phyloP scores from a whole-genome alignment of 2,797 vertebrate genomes.

The Aphelocoma californica region DNA sequence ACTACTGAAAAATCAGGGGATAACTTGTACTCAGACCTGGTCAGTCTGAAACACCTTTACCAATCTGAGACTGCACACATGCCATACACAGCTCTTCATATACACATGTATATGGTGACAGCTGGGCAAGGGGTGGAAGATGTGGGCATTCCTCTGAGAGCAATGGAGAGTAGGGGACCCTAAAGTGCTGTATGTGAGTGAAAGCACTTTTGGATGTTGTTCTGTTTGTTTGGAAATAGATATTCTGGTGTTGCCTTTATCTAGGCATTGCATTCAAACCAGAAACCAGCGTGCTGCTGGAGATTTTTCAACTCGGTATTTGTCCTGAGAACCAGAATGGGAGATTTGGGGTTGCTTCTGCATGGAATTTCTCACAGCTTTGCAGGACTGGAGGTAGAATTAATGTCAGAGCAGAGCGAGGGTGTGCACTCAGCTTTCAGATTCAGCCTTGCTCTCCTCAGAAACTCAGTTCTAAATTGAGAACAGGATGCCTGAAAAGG shows the following conservation, averaged over 20 bases:
- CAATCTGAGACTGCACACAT: not conserved
- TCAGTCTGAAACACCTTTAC: not conserved
- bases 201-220: not conserved
- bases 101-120: not conserved
- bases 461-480: conserved; percentile 12
- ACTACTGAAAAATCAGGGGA: not conserved
- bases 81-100: not conserved
- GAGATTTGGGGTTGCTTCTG: not conserved
- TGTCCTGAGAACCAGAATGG: not conserved
- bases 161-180: fast-evolving
- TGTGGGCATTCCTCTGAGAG: not conserved
- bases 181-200: not conserved
- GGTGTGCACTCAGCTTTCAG: not conserved
- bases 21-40: not conserved
- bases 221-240: not conserved
- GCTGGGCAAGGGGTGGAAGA: not conserved
- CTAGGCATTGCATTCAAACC: not conserved
- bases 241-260: not conserved
- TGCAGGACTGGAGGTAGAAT: not conserved
- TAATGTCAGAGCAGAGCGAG: not conserved
- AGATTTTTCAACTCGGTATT: not conserved
- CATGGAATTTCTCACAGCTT: not conserved
- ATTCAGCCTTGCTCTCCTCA: not conserved
- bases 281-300: fast-evolving
- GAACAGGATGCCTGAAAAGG: conserved; percentile 6